A percentile compares a stretch with the other conserved stretches of the same genome.
These are phyloP conservation scores for Lasius fuliginosus DNA, from an alignment of 2,888 invertebrate genomes.

Conservation along the genomic window DNA sequence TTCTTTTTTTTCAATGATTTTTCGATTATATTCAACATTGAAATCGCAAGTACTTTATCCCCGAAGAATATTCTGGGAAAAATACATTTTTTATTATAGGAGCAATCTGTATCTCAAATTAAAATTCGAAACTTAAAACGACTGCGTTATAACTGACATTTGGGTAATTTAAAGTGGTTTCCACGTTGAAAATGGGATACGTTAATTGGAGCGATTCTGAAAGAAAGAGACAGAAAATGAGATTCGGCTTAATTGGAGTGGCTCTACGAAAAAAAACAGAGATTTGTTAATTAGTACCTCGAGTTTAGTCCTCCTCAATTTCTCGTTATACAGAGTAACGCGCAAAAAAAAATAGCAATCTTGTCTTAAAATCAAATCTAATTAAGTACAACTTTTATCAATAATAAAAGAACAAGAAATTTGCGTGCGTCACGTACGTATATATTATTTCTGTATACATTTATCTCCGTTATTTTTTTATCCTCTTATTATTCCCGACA, in stretches of 20 bases:
- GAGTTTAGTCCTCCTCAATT: background rate
- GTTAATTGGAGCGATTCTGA: conserved; percentile 13
- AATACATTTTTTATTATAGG: background rate
- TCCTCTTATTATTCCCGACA: background rate
- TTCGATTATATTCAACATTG: background rate
- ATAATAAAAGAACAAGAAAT: background rate
- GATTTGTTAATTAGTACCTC: conserved; percentile 31
- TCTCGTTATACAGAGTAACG: background rate
- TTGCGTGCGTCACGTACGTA: background rate
- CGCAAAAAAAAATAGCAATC: background rate
- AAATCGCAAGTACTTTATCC: background rate
- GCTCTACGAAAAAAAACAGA: background rate
- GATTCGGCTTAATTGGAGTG: conserved; percentile 7
- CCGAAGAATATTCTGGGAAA: background rate
- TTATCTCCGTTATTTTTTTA: background rate
- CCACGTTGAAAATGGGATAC: background rate
- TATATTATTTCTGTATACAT: background rate
- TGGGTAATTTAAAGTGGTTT: background rate
- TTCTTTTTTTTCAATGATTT: background rate
- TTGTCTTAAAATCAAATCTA: background rate
- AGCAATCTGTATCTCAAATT: background rate
- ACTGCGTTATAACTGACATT: background rate
- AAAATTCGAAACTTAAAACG: background rate
- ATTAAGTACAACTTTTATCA: background rate
- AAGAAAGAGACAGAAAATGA: background rate